phyloP scores from a whole-genome alignment of 1,140 invertebrate species.

The Drosophila seguyi region DNA sequence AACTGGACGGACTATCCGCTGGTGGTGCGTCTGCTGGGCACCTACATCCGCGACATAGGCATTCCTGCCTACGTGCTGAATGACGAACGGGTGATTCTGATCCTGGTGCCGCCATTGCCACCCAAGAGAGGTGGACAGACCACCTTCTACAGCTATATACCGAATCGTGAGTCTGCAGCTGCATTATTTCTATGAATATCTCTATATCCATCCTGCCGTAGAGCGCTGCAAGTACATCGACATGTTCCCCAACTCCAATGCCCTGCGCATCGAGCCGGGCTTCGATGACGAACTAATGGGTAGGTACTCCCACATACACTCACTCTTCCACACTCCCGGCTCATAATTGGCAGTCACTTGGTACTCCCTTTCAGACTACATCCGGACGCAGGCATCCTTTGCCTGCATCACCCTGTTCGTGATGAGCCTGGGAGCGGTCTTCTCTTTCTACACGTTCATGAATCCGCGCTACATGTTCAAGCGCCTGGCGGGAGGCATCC shows the following conservation, averaged over 20 bases:
- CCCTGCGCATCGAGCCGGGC: constrained; percentile 86
- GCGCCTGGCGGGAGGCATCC: constrained; percentile 92
- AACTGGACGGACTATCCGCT: constrained; percentile 74
- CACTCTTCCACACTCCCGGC: neutral
- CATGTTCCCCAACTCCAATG: constrained; percentile 87
- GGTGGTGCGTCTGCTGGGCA: constrained; percentile 68
- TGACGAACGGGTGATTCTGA: constrained; percentile 70
- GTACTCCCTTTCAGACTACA: constrained; percentile 89
- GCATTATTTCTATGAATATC: neutral
- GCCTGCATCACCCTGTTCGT: constrained; percentile 92
- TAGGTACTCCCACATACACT: constrained; percentile 77
- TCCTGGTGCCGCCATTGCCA: constrained; percentile 75
- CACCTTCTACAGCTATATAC: constrained; percentile 72
- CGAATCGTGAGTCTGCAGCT: constrained; percentile 58
- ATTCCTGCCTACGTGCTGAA: constrained; percentile 74
- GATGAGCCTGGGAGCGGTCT: constrained; percentile 92
- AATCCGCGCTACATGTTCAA: constrained; percentile 96
- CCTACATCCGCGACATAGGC: constrained; percentile 74
- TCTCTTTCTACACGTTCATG: constrained; percentile 94
- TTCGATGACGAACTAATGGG: constrained; percentile 87
- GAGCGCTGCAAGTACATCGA: constrained; percentile 88
- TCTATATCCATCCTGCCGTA: constrained; percentile 60
- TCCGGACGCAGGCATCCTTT: constrained; percentile 93
- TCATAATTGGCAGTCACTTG: constrained; percentile 69
- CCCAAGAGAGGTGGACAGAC: constrained; percentile 64